These are phyloP conservation scores for Hydractinia symbiolongicarpus DNA, from an alignment of 30 jellyfish, hydroid and myxozoan species.

Conservation along the genomic window DNA sequence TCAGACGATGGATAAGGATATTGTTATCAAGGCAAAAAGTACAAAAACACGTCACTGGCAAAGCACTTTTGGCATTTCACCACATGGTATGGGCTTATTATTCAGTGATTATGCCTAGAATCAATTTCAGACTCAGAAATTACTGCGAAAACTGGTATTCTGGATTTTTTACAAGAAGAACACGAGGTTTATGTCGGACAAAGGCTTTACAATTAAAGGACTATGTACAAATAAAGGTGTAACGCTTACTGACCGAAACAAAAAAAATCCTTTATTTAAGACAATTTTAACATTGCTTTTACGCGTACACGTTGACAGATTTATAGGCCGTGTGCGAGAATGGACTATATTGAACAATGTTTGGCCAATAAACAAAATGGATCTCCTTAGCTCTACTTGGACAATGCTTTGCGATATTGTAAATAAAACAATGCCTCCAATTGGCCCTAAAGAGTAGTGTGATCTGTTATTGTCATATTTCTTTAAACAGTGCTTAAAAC, in stretches of 20 bases:
- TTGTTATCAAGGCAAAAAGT: too few relatives aligned
- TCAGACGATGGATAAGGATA: too few relatives aligned
- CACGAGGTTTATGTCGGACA: slow-evolving; percentile 33
- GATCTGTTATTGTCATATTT: too few relatives aligned
- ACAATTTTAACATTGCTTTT: too few relatives aligned
- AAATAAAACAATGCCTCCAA: slow-evolving; percentile 33
- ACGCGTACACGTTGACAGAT: slow-evolving; percentile 39
- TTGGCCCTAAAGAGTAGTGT: slow-evolving; percentile 16
- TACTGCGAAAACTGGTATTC: too few relatives aligned
- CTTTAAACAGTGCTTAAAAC: too few relatives aligned
- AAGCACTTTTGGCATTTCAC: too few relatives aligned
- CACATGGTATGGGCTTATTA: too few relatives aligned
- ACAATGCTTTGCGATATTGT: slow-evolving; percentile 40
- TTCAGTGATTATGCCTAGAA: too few relatives aligned
- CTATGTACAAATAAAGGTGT: slow-evolving; percentile 30
- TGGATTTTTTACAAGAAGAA: too few relatives aligned
- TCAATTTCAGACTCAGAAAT: too few relatives aligned
- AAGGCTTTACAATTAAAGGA: slow-evolving; percentile 38
- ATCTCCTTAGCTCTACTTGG: slow-evolving; percentile 34
- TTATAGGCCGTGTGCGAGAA: slow-evolving; percentile 33
- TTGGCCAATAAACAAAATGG: slow-evolving; percentile 40
- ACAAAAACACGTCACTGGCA: too few relatives aligned
- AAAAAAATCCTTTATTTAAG: slow-evolving; percentile 21
- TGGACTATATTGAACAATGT: slow-evolving; percentile 37
- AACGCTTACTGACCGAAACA: slow-evolving; percentile 38